A percentile compares a stretch with the other conserved stretches of the same genome.
These are phyloP conservation scores for Venustaconcha ellipsiformis DNA, from an alignment of 1,140 invertebrate species.

Conservation along the genomic window DNA sequence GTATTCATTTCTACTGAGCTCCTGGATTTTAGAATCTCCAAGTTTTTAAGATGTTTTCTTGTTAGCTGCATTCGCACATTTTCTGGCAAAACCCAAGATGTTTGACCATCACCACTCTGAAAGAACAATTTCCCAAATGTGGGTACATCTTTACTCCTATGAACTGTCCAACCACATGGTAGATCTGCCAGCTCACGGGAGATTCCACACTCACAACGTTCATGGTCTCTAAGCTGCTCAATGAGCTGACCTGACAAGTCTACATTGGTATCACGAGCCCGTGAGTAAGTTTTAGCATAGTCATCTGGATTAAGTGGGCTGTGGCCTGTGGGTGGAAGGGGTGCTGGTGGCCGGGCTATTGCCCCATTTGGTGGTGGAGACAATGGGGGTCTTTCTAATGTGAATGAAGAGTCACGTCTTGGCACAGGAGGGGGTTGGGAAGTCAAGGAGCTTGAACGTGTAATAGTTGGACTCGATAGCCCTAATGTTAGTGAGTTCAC, in stretches of 20 bases:
- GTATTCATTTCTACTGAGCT: too few relatives aligned
- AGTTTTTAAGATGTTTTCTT: constrained; percentile 19
- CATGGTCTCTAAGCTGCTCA: constrained; percentile 14
- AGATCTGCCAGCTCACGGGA: constrained; percentile 19
- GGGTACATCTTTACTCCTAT: constrained; percentile 19
- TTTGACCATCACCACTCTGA: constrained; percentile 20
- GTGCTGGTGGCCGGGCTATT: constrained; percentile 10
- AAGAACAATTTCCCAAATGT: constrained; percentile 22
- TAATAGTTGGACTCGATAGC: not conserved
- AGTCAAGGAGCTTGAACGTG: not conserved
- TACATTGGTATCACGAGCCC: constrained; percentile 13
- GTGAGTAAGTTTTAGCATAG: constrained; percentile 10
- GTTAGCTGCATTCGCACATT: constrained; percentile 30
- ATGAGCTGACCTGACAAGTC: constrained; percentile 28
- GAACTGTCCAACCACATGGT: constrained; percentile 30
- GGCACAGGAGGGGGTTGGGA: not conserved
- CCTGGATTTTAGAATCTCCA: not conserved
- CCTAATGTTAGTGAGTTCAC: not conserved
- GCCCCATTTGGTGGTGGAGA: not conserved
- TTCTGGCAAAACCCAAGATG: constrained; percentile 22
- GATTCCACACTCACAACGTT: constrained; percentile 33
- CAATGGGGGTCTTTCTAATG: too few relatives aligned
- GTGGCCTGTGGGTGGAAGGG: constrained; percentile 1
- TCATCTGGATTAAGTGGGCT: not conserved
- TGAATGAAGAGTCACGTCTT: not conserved